Percentiles rank a stretch among this genome's conserved stretches.
Evolutionary conservation across 2,888 invertebrate species (phyloP).

Genomic region (Leptogaster cylindrica): DNA sequence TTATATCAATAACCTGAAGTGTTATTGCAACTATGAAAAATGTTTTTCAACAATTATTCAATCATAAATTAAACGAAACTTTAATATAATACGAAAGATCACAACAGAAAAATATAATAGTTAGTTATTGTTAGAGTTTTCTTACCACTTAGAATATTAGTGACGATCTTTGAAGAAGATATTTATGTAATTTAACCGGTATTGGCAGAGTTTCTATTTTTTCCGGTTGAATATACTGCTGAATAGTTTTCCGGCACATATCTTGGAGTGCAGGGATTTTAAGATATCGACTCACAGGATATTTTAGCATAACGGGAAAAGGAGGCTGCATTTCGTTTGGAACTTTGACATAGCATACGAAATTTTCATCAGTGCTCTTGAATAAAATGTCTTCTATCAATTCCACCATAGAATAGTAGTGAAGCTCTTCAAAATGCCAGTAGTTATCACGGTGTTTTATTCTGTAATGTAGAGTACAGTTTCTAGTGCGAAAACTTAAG

Average conservation of each 20-base stretch:
- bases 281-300: slow-evolving; percentile 76
- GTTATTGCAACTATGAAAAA: no score
- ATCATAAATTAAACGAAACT: slow-evolving; percentile 2
- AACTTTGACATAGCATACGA: slow-evolving; percentile 75
- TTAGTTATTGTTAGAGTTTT: background rate
- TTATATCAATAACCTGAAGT: no score
- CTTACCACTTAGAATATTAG: slow-evolving; percentile 24
- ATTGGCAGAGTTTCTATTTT: slow-evolving; percentile 75
- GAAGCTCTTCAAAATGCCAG: slow-evolving; percentile 60
- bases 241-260: slow-evolving; percentile 75
- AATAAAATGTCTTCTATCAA: slow-evolving; percentile 77
- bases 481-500: slow-evolving; percentile 74
- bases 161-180: slow-evolving; percentile 61
- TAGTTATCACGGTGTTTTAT: slow-evolving; percentile 71
- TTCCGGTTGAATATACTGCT: slow-evolving; percentile 70
- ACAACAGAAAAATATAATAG: slow-evolving; percentile 7
- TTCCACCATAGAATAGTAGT: slow-evolving; percentile 69
- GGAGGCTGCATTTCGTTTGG: slow-evolving; percentile 71
- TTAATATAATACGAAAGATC: background rate
- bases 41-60: background rate
- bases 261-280: slow-evolving; percentile 75
- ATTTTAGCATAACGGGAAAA: slow-evolving; percentile 75
- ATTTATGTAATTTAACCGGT: slow-evolving; percentile 65
- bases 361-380: slow-evolving; percentile 70
- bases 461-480: slow-evolving; percentile 74